Evolutionary conservation across 2,113 vertebrate genomes (phyloP).

Genomic region (Lepus timidus): DNA sequence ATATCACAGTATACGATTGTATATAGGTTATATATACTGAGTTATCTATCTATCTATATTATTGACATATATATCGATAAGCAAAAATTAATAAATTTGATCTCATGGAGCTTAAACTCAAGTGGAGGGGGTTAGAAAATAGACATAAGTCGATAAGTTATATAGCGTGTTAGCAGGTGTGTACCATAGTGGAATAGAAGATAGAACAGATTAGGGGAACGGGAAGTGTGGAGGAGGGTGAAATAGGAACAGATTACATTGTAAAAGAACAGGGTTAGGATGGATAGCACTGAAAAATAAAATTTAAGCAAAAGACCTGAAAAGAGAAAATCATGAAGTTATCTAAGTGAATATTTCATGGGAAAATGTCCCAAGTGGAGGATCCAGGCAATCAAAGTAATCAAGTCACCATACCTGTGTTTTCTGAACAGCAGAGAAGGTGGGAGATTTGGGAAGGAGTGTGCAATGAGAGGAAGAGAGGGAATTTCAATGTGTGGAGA

Average conservation of each 20-base stretch:
- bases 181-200: neutral
- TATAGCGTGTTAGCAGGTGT: neutral
- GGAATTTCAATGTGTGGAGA: neutral
- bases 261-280: neutral
- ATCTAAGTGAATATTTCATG: neutral
- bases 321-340: neutral
- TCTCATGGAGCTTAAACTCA: neutral
- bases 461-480: neutral
- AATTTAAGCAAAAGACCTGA: neutral
- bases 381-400: neutral
- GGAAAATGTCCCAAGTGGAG: neutral
- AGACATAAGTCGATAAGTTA: neutral
- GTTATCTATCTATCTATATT: too few relatives aligned
- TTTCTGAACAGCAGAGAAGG: neutral
- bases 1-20: neutral
- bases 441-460: neutral
- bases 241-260: neutral
- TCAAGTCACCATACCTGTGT: neutral
- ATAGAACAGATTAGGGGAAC: neutral
- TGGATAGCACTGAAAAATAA: neutral
- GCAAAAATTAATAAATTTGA: neutral
- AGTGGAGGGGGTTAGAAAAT: neutral
- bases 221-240: too few relatives aligned
- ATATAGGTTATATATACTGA: too few relatives aligned
- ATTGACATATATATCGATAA: neutral